Evolutionary conservation across 2,888 invertebrate genomes (phyloP), one percentile per base, ranked within the genome.

Genomic region (Tribolium freemani): DNA sequence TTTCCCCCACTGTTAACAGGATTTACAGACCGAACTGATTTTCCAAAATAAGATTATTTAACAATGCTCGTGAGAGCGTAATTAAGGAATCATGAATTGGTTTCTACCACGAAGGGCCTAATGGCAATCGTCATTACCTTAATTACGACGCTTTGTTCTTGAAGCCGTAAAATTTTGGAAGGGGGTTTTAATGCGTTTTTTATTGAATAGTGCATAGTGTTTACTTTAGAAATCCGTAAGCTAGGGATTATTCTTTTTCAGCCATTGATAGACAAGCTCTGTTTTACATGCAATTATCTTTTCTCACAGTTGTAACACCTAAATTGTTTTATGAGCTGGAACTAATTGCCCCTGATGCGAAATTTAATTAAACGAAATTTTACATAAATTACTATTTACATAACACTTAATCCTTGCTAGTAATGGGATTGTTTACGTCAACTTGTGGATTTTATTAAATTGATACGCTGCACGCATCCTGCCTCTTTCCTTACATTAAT

Each of bases 1-100:
- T 16, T 50, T 56, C 54, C 63, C 67, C 64, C 57, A 54, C 63
- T 69, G 67, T 68, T 46, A 72, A 72, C 72, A 72, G 68, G 67
- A 72, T 72, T 72, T 72, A 68, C 68, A 46, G 58, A 45, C 44
- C 44, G 10, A 51, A 58, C 58, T 60, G 69, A 69, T 69, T 69
- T 57, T 44, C 51, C 21, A 60, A 69, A 69, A 60, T 57, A 67
- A 67, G 67, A 67, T 67, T 67, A 67, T 67, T 57, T 16, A 16
- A 57, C 31, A 54, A 21, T 9, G 44, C 48, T 13, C 8, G 44
- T 54, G 21, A 44, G 53, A 66, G 53, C 20, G 50, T 51, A 60
- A 60, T 60, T 60, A 60, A 51, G 66, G 44, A 67, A 67, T 57
- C 46, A 57, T 56, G 67, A 67, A 56, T 54, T 56, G 56, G 45